These are phyloP conservation scores for Charaxes varanes DNA, from an alignment of 1,140 invertebrate genomes.

Conservation along the genomic window DNA sequence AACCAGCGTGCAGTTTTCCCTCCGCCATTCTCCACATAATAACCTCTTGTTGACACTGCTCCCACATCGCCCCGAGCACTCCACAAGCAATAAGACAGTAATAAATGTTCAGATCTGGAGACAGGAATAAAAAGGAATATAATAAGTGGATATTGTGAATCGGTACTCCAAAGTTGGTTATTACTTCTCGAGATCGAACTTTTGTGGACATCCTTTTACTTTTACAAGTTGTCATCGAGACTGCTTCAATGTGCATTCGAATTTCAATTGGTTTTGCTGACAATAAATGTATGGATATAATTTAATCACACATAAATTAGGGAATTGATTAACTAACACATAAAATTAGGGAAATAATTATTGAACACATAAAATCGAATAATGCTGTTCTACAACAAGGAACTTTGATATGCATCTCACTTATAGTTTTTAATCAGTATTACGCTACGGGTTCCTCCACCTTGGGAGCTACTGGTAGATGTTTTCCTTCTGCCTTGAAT, in stretches of 20 bases:
- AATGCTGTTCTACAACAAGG: too few relatives aligned
- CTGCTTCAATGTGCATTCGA: constrained; percentile 3
- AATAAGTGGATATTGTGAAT: constrained; percentile 68
- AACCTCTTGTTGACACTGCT: constrained; percentile 63
- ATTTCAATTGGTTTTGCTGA: too few relatives aligned
- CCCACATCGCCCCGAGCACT: constrained; percentile 52
- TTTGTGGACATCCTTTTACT: constrained; percentile 29
- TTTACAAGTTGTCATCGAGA: constrained; percentile 19
- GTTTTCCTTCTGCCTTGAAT: constrained; percentile 32
- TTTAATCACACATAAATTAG: too few relatives aligned
- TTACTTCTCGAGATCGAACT: constrained; percentile 41
- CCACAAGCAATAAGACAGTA: constrained; percentile 69
- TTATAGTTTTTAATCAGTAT: too few relatives aligned
- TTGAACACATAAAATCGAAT: too few relatives aligned
- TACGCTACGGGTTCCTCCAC: too few relatives aligned
- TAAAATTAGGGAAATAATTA: too few relatives aligned
- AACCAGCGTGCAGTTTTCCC: constrained; percentile 49
- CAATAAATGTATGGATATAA: too few relatives aligned
- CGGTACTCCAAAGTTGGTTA: constrained; percentile 54
- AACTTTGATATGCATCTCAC: too few relatives aligned
- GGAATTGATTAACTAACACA: too few relatives aligned
- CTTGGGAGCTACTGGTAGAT: constrained; percentile 18
- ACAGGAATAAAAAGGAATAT: constrained; percentile 64
- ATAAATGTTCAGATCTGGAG: constrained; percentile 68
- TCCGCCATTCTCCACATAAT: constrained; percentile 66